Evolutionary conservation across 1,140 invertebrate species (phyloP), one percentile per base, ranked within the genome.

Genomic region (Drosophila bocki): DNA sequence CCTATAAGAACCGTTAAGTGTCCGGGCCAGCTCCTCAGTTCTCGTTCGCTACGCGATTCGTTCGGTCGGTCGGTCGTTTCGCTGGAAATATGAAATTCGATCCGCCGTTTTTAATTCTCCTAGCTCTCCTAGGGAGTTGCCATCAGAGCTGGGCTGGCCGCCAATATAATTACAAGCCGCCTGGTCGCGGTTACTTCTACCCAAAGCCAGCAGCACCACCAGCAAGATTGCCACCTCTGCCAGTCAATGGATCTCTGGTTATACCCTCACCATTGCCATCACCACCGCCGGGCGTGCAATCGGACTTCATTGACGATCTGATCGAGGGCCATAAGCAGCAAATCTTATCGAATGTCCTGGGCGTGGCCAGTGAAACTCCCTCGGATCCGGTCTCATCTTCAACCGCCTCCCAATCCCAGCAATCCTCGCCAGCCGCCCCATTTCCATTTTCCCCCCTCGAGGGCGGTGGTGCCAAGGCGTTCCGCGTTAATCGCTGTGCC

Each of bases 301-400:
- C 82, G 45, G 91, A 92, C 65, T 92, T 86, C 68, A 92, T 92
- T 53, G 91, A 92, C 60, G 91, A 92, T 77, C 78, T 92, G 59
- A 92, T 92, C 54, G 85, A 83, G 75, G 74, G 68, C 32, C 91
- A 92, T 13, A 92, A 92, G 71, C 83, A 92, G 64, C 91, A 92
- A 82, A 92, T 92, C 67, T 80, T 92, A 58, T 75, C 82, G 48
- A 91, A 72, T 61, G 80, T 92, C 15, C 53, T 92, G 68, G 86
- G 86, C 47, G 81, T 45, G 50, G 61, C 53, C 29, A 68, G 37
- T 26, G 64, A 45, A 50, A 50, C 45, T 41, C 67, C 74, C 42
- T 61, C 50, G 75, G 64, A 70, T 39, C 13, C 50, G 32, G 17
- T 45, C 26, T 13, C 61, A 32, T 39, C 72, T 11, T 9, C 70